These are phyloP conservation scores for Lagodon rhomboides DNA, from an alignment of 2,797 vertebrate species.

Conservation along the genomic window DNA sequence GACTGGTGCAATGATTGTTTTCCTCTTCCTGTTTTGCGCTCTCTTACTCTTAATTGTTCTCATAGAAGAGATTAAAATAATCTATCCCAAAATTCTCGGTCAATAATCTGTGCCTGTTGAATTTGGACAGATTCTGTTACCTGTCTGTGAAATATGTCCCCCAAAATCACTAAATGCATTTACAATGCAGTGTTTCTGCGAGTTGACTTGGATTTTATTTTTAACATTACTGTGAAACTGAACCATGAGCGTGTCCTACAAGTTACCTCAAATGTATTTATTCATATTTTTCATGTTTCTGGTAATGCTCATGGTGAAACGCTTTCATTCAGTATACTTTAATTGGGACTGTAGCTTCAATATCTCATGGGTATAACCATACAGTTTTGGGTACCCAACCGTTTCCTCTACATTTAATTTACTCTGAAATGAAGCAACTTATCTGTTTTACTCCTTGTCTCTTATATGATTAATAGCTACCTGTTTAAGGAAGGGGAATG, in stretches of 20 bases:
- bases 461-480: not conserved
- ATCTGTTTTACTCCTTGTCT: not conserved
- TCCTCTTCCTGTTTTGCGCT: not conserved
- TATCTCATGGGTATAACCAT: not conserved
- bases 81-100: not conserved
- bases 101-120: not conserved
- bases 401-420: no score
- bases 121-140: not conserved
- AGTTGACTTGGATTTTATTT: not conserved
- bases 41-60: not conserved
- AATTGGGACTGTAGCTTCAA: not conserved
- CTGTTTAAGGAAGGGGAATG: no score
- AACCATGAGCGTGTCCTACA: not conserved
- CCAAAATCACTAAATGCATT: not conserved
- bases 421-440: not conserved
- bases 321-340: not conserved
- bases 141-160: not conserved
- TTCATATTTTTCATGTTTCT: not conserved
- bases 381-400: no score
- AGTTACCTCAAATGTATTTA: not conserved
- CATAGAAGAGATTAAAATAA: not conserved
- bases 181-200: not conserved
- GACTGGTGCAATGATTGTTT: slow-evolving; percentile 26
- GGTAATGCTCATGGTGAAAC: not conserved
- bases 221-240: not conserved